Conservation (phyloP, 2,888 invertebrate species). For the Poecilobothrus nobilitatus region DNA sequence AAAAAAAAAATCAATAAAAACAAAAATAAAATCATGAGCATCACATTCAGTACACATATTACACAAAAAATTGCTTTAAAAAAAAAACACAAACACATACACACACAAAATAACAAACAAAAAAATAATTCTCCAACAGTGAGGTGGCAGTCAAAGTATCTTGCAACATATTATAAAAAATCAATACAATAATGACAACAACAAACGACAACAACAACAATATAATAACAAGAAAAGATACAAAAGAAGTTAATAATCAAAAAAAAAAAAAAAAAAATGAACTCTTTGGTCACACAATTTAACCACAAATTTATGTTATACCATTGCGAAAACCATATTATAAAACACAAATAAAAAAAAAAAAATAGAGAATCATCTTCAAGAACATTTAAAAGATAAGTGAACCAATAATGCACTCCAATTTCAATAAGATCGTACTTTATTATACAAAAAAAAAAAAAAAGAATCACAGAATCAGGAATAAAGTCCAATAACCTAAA, state of each 20-base stretch:
- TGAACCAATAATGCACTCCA: slow-evolving; percentile 6
- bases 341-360: too few relatives aligned
- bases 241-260: background rate
- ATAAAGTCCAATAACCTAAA: background rate
- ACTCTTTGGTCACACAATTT: slow-evolving; percentile 6
- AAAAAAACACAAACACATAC: too few relatives aligned
- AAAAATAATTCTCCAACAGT: background rate
- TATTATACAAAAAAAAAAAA: too few relatives aligned
- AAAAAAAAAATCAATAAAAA: background rate
- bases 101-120: too few relatives aligned
- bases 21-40: background rate
- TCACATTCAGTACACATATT: background rate
- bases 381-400: background rate
- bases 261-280: background rate
- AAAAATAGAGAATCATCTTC: too few relatives aligned
- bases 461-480: too few relatives aligned
- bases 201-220: background rate
- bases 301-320: background rate
- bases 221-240: too few relatives aligned
- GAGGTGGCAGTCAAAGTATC: background rate
- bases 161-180: background rate
- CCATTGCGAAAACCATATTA: too few relatives aligned
- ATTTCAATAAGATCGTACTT: background rate
- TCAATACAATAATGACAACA: background rate
- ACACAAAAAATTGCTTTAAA: too few relatives aligned